These are phyloP conservation scores for Gulo gulo DNA, from an alignment of 2,113 vertebrate genomes.

Conservation along the genomic window DNA sequence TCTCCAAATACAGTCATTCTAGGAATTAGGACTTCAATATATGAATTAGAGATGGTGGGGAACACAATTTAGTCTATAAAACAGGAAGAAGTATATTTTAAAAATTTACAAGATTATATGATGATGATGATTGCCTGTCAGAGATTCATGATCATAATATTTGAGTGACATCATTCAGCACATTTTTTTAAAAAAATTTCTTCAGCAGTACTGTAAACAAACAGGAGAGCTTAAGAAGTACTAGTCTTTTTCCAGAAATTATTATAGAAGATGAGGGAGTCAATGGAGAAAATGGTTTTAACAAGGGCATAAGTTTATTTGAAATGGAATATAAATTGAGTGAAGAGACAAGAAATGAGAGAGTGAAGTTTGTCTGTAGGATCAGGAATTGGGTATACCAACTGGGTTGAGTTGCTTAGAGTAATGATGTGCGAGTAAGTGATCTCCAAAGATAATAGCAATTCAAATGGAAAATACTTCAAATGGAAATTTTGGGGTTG, in stretches of 20 bases:
- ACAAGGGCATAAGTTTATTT: neutral
- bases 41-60: neutral
- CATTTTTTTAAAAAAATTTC: neutral
- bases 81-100: neutral
- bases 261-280: neutral
- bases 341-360: neutral
- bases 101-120: neutral
- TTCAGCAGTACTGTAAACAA: neutral
- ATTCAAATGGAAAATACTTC: neutral
- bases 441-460: neutral
- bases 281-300: neutral
- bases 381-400: neutral
- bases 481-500: neutral
- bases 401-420: neutral
- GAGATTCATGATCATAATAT: neutral
- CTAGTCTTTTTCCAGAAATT: neutral
- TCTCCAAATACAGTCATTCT: neutral
- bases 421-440: neutral
- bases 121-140: neutral
- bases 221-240: neutral
- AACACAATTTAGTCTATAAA: neutral
- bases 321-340: neutral
- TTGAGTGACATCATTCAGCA: neutral
- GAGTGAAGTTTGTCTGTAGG: neutral
- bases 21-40: neutral